Evolutionary conservation across 2,797 vertebrate genomes (phyloP).

Genomic region (Anolis apletophallus): DNA sequence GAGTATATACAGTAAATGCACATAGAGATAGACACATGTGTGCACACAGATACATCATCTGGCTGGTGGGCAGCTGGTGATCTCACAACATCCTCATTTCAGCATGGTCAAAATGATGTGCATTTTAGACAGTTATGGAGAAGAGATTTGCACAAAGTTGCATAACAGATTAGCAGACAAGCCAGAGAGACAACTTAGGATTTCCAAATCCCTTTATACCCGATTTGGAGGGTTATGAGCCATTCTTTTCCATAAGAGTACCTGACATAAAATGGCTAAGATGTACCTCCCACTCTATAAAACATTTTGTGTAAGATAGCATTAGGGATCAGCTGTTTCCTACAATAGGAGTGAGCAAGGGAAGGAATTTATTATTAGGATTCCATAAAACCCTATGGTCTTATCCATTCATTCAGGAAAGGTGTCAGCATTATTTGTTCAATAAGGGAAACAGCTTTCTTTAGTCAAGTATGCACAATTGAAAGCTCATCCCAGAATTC

Average conservation of each 20-base stretch:
- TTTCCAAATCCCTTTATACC: background rate
- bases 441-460: background rate
- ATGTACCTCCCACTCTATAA: background rate
- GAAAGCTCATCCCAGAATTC: background rate
- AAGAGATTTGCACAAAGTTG: background rate
- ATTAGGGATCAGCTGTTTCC: background rate
- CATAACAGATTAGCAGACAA: slow-evolving; percentile 7
- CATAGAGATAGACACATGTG: no score
- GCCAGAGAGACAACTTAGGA: background rate
- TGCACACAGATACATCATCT: background rate
- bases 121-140: slow-evolving; percentile 5
- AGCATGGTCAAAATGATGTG: background rate
- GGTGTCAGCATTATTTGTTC: background rate
- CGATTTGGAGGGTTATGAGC: background rate
- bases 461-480: background rate
- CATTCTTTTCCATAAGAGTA: background rate
- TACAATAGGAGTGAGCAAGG: background rate
- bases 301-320: background rate
- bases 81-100: slow-evolving; percentile 1
- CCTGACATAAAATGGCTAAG: background rate
- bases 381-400: background rate
- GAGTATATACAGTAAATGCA: no score
- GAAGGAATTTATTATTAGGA: background rate
- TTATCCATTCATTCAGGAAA: background rate
- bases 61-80: slow-evolving; percentile 5